phyloP scores from a whole-genome alignment of 2,797 vertebrate species.

The Tiaroga cobitis region DNA sequence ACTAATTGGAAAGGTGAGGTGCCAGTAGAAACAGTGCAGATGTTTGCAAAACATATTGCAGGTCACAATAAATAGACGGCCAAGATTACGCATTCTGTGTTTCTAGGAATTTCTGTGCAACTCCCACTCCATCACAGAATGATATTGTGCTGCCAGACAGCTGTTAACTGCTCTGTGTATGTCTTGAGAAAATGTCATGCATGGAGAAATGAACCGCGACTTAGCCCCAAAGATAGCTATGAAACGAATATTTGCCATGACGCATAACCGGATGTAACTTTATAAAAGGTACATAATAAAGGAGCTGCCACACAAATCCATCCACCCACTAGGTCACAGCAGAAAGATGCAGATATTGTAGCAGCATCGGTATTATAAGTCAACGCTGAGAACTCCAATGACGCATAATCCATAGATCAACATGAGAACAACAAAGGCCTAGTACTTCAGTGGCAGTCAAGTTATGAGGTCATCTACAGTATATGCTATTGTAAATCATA shows the following conservation, averaged over 20 bases:
- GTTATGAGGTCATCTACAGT: not conserved
- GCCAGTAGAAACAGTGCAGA: slow-evolving; percentile 8
- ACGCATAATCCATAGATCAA: not conserved
- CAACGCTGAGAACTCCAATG: not conserved
- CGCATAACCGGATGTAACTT: not conserved
- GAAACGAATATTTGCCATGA: slow-evolving; percentile 12
- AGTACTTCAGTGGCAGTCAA: not conserved
- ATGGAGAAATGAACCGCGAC: not conserved
- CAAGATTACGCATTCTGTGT: slow-evolving; percentile 18
- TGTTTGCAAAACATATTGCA: slow-evolving; percentile 6
- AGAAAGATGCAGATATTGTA: not conserved
- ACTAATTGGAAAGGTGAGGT: slow-evolving; percentile 27
- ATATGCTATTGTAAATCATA: not conserved
- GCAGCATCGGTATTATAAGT: not conserved
- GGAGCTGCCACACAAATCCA: not conserved
- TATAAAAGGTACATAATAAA: slow-evolving; percentile 9
- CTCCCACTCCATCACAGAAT: not conserved
- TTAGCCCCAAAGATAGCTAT: slow-evolving; percentile 5
- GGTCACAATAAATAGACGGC: slow-evolving; percentile 31
- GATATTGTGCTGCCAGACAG: not conserved
- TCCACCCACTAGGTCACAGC: not conserved
- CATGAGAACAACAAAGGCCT: too few species aligned
- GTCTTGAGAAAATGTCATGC: slow-evolving; percentile 16
- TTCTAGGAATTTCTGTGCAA: slow-evolving; percentile 21
- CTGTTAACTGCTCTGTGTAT: slow-evolving; percentile 7